Evolutionary conservation across 2,797 vertebrate genomes (phyloP).

Genomic region (Ataeniobius toweri): DNA sequence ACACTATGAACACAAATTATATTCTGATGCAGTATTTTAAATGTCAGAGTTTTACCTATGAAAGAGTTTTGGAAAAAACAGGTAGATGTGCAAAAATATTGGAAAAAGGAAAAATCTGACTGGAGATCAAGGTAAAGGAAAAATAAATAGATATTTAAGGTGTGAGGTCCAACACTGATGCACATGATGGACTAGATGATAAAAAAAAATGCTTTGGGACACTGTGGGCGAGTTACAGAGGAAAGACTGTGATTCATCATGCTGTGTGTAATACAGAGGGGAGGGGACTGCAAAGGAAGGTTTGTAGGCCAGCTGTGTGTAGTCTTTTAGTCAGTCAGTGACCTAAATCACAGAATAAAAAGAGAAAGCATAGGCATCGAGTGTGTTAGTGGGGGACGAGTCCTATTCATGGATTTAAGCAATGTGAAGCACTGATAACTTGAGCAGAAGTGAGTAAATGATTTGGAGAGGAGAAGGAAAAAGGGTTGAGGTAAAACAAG

Average conservation of each 20-base stretch:
- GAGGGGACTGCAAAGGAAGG: slow-evolving; percentile 43
- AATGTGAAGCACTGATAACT: slow-evolving; percentile 21
- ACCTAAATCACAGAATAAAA: slow-evolving; percentile 82
- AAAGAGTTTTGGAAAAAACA: neutral
- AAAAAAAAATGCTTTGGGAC: slow-evolving; percentile 50
- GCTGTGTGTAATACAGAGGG: slow-evolving; percentile 20
- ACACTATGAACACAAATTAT: neutral
- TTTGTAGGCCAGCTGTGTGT: slow-evolving; percentile 82
- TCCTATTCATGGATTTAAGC: slow-evolving; percentile 9
- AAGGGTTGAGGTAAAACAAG: slow-evolving; percentile 6
- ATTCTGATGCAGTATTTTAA: neutral
- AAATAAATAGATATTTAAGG: neutral
- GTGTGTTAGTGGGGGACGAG: slow-evolving; percentile 17
- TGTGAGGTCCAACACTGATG: slow-evolving; percentile 1
- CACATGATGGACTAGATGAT: slow-evolving; percentile 19
- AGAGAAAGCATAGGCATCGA: slow-evolving; percentile 42
- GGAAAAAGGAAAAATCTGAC: neutral
- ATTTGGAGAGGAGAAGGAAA: neutral
- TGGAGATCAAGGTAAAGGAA: neutral
- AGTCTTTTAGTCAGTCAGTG: slow-evolving; percentile 81
- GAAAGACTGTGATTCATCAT: slow-evolving; percentile 51
- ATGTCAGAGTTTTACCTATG: neutral
- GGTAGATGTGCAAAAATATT: neutral
- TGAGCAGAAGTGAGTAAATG: slow-evolving; percentile 21
- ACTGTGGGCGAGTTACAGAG: slow-evolving; percentile 27